Base-by-base conservation (phyloP, 2,888 invertebrate genomes). In the Rhagophthalmus giganteus region DNA sequence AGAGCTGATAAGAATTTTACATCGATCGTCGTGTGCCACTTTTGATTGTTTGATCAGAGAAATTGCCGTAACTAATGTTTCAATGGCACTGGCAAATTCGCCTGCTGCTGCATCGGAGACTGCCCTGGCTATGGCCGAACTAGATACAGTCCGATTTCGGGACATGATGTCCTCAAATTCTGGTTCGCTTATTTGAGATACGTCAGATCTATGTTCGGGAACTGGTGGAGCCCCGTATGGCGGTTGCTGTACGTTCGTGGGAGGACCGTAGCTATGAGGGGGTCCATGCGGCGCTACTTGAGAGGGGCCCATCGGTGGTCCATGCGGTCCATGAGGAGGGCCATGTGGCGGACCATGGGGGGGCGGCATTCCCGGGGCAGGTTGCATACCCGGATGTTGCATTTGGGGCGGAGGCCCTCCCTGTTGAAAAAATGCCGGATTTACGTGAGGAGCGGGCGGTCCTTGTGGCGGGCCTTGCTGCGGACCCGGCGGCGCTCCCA, bases 111-210 rank as follows among this genome's bases (percentile, higher is more conserved):
- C 97, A 77, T 98, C 98, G 37, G 94, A 92, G 26, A 99, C 97
- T 7, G 99, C 99, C 52, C 98, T 80, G 8, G 94, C 92, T 60
- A 99, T 99, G 10, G 99, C 99, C 40, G 94, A 94, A 61, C 95
- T 95, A 25, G 95, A 96, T 0, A 99, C 98, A 5, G 97, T 97
- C 62, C 97, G 83, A 77, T 99, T 99, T 58, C 98, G 83, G 47
- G 90, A 86, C 92, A 99, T 96, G 45, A 96, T 93, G 74, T 99
- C 99, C 75, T 99, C 98, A 77, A 97, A 97, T 78, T 99, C 99
- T 25, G 88, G 90, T 76, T 98, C 98, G 57, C 87, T 85, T 60
- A 94, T 80, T 54, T 83, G 82, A 1, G 86, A 85, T 53, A 81
- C 78, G 41, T 83, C 81, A 57, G 71, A 64, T 35, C 76, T 64